Conservation (phyloP, 2,888 invertebrate species). For the Venustoraphidia nigricollis region DNA sequence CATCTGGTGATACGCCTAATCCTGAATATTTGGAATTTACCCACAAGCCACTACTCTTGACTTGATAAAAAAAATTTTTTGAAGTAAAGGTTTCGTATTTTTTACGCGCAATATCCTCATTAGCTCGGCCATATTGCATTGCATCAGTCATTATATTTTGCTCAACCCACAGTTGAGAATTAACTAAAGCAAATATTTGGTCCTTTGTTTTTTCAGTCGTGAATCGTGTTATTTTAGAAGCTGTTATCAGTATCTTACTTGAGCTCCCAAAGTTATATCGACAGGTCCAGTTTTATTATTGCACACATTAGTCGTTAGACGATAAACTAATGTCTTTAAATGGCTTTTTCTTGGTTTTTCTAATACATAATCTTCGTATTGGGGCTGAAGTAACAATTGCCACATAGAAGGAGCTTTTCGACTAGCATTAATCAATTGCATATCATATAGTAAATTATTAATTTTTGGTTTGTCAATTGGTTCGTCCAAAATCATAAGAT, state of each 20-base stretch:
- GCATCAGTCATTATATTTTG: neutral
- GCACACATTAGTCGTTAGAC: slow-evolving; percentile 7
- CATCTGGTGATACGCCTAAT: slow-evolving; percentile 12
- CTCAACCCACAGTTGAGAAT: neutral
- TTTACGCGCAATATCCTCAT: slow-evolving; percentile 7
- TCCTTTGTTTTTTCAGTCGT: slow-evolving; percentile 8
- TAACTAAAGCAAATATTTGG: slow-evolving; percentile 7
- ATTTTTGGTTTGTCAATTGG: slow-evolving; percentile 8
- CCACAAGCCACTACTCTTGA: slow-evolving; percentile 8
- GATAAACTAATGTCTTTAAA: slow-evolving; percentile 9
- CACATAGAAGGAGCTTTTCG: slow-evolving; percentile 9
- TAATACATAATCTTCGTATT: slow-evolving; percentile 10
- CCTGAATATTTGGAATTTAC: slow-evolving; percentile 9
- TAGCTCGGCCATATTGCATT: slow-evolving; percentile 8
- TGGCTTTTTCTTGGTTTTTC: slow-evolving; percentile 7
- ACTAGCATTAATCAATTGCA: slow-evolving; percentile 7
- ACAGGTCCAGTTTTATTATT: slow-evolving; percentile 6
- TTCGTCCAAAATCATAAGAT: slow-evolving; percentile 6
- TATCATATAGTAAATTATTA: slow-evolving; percentile 6
- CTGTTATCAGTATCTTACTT: slow-evolving; percentile 12
- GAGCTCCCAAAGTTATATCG: slow-evolving; percentile 7
- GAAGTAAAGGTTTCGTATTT: slow-evolving; percentile 4
- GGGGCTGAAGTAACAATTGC: slow-evolving; percentile 9
- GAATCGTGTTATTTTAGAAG: slow-evolving; percentile 10
- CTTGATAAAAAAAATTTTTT: slow-evolving; percentile 6